A percentile compares a stretch with the other conserved stretches of the same genome.
phyloP scores from a whole-genome alignment of 2,888 invertebrate species.

The Drosophila meridionalis region DNA sequence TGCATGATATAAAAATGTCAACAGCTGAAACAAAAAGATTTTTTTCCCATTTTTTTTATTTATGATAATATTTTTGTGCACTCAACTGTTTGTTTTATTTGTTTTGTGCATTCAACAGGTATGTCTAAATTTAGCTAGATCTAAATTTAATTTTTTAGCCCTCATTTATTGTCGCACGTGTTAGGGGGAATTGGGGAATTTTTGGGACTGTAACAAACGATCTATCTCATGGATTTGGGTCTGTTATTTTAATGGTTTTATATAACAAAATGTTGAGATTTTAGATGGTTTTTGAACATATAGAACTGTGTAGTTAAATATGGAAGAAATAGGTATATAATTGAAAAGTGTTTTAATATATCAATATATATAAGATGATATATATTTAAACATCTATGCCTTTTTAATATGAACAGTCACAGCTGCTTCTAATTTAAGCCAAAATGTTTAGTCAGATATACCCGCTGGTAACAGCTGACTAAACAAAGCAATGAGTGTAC shows the following conservation, averaged over 20 bases:
- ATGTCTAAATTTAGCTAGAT: conserved; percentile 36
- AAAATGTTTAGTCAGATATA: not conserved
- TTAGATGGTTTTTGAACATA: not conserved
- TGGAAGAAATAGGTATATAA: not conserved
- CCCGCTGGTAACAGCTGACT: not conserved
- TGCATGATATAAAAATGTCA: conserved; percentile 12
- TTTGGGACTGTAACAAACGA: not conserved
- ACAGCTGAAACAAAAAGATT: conserved; percentile 14
- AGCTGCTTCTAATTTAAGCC: not conserved
- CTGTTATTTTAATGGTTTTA: not conserved
- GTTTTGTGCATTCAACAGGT: conserved; percentile 32
- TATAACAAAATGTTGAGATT: too few relatives aligned
- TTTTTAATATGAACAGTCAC: not conserved
- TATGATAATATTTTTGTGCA: not conserved
- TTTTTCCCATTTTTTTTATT: conserved; percentile 3
- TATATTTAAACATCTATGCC: not conserved
- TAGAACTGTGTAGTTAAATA: not conserved
- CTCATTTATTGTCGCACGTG: not conserved
- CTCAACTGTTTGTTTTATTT: not conserved
- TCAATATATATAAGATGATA: not conserved
- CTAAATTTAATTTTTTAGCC: conserved; percentile 1
- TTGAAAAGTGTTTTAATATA: not conserved
- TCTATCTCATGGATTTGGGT: conserved; percentile 10
- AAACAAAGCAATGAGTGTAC: conserved; percentile 1
- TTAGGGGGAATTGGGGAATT: conserved; percentile 6